phyloP scores from a whole-genome alignment of 2,113 vertebrate genomes.

The Oreochromis niloticus region DNA sequence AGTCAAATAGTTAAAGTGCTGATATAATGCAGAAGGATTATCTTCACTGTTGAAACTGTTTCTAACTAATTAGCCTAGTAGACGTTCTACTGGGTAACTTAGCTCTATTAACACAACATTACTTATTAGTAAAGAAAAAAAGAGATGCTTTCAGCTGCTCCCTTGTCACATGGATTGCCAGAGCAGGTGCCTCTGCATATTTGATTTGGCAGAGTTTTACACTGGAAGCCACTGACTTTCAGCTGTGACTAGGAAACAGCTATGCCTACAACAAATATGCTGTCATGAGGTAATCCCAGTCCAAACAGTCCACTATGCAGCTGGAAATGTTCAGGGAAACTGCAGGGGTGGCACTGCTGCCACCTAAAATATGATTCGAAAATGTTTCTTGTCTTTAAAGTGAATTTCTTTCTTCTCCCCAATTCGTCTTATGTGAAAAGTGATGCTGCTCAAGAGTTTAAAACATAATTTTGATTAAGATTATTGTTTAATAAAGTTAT shows the following conservation, averaged over 20 bases:
- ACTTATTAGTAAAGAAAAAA: not conserved
- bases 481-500: no score
- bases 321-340: not conserved
- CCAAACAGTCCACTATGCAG: not conserved
- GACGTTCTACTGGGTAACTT: not conserved
- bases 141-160: not conserved
- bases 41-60: not conserved
- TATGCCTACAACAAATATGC: not conserved
- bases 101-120: not conserved
- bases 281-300: not conserved
- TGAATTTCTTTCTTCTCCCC: not conserved
- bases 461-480: no score
- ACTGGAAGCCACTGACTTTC: fast-evolving
- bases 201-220: not conserved
- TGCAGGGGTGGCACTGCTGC: not conserved
- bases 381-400: not conserved
- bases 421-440: no score
- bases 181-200: not conserved
- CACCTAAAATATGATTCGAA: not conserved
- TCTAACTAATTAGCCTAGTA: not conserved
- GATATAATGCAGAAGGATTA: not conserved
- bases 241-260: not conserved
- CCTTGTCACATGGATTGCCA: not conserved
- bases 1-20: not conserved
- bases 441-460: no score